These are phyloP conservation scores for Conus canariensis DNA, from an alignment of 2,888 invertebrate species.

Conservation along the genomic window DNA sequence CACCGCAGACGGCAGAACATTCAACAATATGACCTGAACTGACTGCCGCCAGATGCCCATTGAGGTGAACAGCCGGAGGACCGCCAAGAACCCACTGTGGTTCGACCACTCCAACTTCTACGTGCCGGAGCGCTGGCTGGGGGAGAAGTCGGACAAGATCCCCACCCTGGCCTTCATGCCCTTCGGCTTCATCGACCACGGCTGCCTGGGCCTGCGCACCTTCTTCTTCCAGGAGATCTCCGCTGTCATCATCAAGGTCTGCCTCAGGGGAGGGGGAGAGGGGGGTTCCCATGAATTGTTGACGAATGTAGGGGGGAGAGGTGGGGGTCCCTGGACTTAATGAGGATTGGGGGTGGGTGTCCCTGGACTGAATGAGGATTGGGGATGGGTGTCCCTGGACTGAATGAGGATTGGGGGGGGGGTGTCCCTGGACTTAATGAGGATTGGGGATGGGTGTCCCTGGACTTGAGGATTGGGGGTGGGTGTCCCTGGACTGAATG, in stretches of 20 bases:
- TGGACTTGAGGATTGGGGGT: too few relatives aligned
- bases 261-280: too few relatives aligned
- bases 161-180: background rate
- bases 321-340: too few relatives aligned
- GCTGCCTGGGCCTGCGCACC: background rate
- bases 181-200: slow-evolving; percentile 7
- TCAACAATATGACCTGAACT: too few relatives aligned
- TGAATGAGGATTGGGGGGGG: background rate
- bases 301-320: too few relatives aligned
- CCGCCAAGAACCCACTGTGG: slow-evolving; percentile 20
- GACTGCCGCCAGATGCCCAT: background rate
- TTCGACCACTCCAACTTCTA: slow-evolving; percentile 21
- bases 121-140: slow-evolving; percentile 1
- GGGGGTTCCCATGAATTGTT: too few relatives aligned
- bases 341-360: too few relatives aligned
- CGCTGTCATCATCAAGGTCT: slow-evolving; percentile 1
- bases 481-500: too few relatives aligned
- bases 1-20: too few relatives aligned
- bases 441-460: background rate
- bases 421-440: background rate
- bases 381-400: too few relatives aligned
- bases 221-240: slow-evolving; percentile 8
- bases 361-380: too few relatives aligned
- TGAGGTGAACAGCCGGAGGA: slow-evolving; percentile 11
- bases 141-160: background rate